A percentile compares a stretch with the other conserved stretches of the same genome.
These are phyloP conservation scores for Sebastiscus tertius DNA, from an alignment of 2,797 vertebrate genomes.

Conservation along the genomic window DNA sequence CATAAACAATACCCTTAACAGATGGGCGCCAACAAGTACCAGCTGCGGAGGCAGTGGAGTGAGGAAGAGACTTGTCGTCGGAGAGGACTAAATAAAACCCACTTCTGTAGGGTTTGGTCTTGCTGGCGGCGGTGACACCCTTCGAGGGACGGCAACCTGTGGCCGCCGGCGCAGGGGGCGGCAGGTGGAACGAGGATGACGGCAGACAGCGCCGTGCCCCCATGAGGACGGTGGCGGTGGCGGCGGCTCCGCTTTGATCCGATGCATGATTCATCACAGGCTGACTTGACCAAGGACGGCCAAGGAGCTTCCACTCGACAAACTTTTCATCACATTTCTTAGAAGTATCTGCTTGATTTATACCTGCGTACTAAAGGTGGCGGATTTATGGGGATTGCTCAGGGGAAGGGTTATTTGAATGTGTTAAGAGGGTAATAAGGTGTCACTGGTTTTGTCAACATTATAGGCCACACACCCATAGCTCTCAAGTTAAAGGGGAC, in stretches of 20 bases:
- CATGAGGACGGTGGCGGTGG: slow-evolving; percentile 42
- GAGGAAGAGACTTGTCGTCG: slow-evolving; percentile 72
- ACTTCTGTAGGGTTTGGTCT: slow-evolving; percentile 51
- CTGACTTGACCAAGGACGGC: slow-evolving; percentile 71
- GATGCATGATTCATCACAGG: slow-evolving; percentile 80
- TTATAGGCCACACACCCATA: background rate
- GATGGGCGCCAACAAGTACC: slow-evolving; percentile 83
- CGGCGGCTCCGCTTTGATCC: slow-evolving; percentile 64
- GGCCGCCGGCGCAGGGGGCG: slow-evolving; percentile 41
- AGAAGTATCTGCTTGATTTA: slow-evolving; percentile 15
- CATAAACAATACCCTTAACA: slow-evolving; percentile 84
- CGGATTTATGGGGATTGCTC: slow-evolving; percentile 3
- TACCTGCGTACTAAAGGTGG: background rate
- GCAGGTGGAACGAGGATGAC: slow-evolving; percentile 65
- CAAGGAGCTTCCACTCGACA: slow-evolving; percentile 51
- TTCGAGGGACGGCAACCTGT: slow-evolving; percentile 64
- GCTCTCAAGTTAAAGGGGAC: background rate
- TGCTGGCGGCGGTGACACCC: slow-evolving; percentile 42
- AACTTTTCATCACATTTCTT: slow-evolving; percentile 24
- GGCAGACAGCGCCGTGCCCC: slow-evolving; percentile 48
- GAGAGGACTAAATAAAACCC: slow-evolving; percentile 80
- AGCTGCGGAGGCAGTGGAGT: slow-evolving; percentile 82
- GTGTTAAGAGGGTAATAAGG: background rate
- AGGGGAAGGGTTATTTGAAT: background rate
- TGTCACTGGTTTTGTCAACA: slow-evolving; percentile 4